phyloP scores from a whole-genome alignment of 2,888 invertebrate species.

The Drosophila buzzatii region DNA sequence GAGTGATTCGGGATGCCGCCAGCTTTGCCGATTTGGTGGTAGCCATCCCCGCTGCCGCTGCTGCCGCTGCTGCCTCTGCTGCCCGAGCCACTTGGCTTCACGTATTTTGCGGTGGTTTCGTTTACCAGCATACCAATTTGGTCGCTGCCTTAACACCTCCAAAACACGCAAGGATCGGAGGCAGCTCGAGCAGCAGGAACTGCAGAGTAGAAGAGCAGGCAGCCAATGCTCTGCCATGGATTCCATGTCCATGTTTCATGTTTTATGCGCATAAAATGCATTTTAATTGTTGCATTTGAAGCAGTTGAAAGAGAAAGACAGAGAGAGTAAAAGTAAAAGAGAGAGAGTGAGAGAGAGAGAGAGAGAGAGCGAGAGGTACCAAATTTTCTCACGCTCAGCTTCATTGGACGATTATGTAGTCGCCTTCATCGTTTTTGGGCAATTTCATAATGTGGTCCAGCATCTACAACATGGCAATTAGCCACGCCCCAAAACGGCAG shows the following conservation, averaged over 20 bases:
- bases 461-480: constrained; percentile 50
- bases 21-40: constrained; percentile 56
- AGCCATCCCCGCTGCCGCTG: constrained; percentile 1
- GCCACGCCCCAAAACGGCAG: constrained; percentile 61
- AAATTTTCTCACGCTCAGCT: constrained; percentile 65
- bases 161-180: constrained; percentile 59
- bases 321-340: neutral
- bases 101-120: constrained; percentile 65
- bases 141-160: constrained; percentile 72
- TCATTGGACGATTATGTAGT: constrained; percentile 45
- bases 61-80: neutral
- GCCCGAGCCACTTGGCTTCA: neutral
- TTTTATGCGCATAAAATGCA: constrained; percentile 67
- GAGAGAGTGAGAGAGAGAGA: neutral
- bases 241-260: constrained; percentile 65
- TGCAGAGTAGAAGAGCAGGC: neutral
- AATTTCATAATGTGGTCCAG: constrained; percentile 58
- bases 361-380: neutral
- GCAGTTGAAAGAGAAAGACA: constrained; percentile 8
- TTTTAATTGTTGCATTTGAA: constrained; percentile 64
- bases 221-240: constrained; percentile 30
- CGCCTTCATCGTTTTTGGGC: constrained; percentile 41
- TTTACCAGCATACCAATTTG: constrained; percentile 72
- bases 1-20: constrained; percentile 65
- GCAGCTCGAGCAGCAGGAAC: constrained; percentile 5